A percentile compares a stretch with the other conserved stretches of the same genome.
phyloP scores from a whole-genome alignment of 2,888 invertebrate species.

The Agapostemon virescens region DNA sequence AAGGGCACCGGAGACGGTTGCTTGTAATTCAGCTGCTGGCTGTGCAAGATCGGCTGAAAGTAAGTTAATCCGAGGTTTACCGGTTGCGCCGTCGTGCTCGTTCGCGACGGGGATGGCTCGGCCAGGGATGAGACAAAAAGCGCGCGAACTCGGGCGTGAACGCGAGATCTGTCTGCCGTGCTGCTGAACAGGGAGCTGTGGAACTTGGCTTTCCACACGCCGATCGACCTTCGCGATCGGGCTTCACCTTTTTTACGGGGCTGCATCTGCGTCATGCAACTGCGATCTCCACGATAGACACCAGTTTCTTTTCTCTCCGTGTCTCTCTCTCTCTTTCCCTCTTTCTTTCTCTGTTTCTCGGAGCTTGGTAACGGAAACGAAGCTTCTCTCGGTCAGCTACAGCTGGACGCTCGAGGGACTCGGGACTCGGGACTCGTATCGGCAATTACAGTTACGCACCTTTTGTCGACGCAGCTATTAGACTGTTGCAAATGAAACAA shows the following conservation, averaged over 20 bases:
- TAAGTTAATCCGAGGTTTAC: slow-evolving; percentile 55
- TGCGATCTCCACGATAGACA: slow-evolving; percentile 9
- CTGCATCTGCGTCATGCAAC: slow-evolving; percentile 16
- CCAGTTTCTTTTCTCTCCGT: background rate
- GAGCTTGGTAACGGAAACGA: background rate
- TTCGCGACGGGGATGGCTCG: background rate
- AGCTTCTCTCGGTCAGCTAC: background rate
- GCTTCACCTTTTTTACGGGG: slow-evolving; percentile 18
- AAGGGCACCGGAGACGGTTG: slow-evolving; percentile 20
- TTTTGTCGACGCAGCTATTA: background rate
- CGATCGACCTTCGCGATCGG: slow-evolving; percentile 48
- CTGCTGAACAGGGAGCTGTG: background rate
- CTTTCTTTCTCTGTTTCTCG: background rate
- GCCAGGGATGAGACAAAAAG: slow-evolving; percentile 44
- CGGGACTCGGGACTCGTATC: background rate
- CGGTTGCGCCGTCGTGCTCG: slow-evolving; percentile 33
- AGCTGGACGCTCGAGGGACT: background rate
- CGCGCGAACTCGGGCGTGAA: slow-evolving; percentile 49
- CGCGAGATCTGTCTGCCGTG: slow-evolving; percentile 33
- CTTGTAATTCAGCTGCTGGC: slow-evolving; percentile 43
- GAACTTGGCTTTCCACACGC: background rate
- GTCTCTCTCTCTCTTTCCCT: too few species aligned
- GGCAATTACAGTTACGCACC: background rate
- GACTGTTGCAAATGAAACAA: background rate
- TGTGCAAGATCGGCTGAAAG: slow-evolving; percentile 47